These are phyloP conservation scores for Phyllostomus discolor DNA, from an alignment of 2,113 vertebrate species.

Conservation along the genomic window DNA sequence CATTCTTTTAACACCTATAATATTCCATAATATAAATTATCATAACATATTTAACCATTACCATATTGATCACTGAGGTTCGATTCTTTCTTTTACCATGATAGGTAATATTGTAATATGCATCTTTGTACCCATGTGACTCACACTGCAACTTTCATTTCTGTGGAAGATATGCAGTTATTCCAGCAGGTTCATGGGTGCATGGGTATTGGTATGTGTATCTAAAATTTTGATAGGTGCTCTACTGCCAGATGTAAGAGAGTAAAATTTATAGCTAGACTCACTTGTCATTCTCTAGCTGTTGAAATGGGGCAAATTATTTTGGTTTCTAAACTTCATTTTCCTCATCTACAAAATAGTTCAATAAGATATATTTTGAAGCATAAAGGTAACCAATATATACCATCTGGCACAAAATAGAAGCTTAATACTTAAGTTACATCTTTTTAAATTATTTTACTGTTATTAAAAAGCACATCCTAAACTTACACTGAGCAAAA, in stretches of 20 bases:
- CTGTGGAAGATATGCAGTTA: background rate
- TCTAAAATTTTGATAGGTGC: background rate
- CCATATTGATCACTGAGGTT: background rate
- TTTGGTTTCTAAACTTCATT: slow-evolving; percentile 6
- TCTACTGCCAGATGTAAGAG: background rate
- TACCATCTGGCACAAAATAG: background rate
- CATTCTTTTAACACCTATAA: background rate
- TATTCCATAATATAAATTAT: background rate
- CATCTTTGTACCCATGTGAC: background rate
- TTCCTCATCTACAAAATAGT: background rate
- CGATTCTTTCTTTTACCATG: background rate
- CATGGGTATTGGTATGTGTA: background rate
- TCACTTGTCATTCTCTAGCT: background rate
- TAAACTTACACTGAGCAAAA: background rate
- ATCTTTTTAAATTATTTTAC: background rate
- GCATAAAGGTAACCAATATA: background rate
- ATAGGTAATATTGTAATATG: background rate
- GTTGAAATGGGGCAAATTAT: background rate
- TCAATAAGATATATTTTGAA: background rate
- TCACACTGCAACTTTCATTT: background rate
- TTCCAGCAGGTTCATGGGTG: background rate
- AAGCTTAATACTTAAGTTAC: background rate
- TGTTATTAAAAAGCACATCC: background rate
- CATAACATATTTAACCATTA: background rate
- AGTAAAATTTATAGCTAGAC: background rate